Conservation (phyloP, 2,888 invertebrate species). For the Hyposoter didymator region DNA sequence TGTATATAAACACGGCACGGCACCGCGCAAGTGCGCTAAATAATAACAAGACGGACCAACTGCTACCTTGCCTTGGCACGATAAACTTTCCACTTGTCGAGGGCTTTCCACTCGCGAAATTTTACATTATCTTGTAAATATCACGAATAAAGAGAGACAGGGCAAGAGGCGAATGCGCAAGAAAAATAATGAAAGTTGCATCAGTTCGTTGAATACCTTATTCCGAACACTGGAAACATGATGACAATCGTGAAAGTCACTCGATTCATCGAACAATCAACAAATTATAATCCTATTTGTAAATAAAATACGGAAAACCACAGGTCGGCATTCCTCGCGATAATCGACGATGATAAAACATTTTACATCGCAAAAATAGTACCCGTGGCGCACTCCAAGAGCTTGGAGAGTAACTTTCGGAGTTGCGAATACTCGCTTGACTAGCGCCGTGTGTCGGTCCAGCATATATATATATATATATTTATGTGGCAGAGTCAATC, state of each 20-base stretch:
- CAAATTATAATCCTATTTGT: constrained; percentile 4
- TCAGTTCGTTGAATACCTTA: not conserved
- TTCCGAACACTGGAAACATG: not conserved
- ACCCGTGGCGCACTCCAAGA: constrained; percentile 60
- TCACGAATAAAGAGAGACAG: constrained; percentile 23
- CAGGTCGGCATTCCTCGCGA: not conserved
- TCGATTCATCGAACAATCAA: not conserved
- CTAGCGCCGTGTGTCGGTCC: constrained; percentile 41
- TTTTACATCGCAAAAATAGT: constrained; percentile 4
- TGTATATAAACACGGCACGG: constrained; percentile 26
- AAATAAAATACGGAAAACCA: not conserved
- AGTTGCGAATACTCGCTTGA: constrained; percentile 39
- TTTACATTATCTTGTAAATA: constrained; percentile 28
- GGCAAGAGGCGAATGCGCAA: not conserved
- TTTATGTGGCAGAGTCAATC: no score
- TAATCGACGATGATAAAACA: constrained; percentile 46
- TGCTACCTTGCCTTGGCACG: constrained; percentile 75
- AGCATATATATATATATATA: not conserved
- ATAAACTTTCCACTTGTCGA: constrained; percentile 69
- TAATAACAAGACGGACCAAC: constrained; percentile 76
- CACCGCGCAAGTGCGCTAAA: constrained; percentile 60
- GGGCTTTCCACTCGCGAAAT: constrained; percentile 34
- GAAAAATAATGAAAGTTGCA: not conserved
- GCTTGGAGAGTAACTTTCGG: constrained; percentile 43
- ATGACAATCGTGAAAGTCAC: not conserved